Base-by-base conservation (phyloP, 2,888 invertebrate genomes). In the Parthenolecanium corni region DNA sequence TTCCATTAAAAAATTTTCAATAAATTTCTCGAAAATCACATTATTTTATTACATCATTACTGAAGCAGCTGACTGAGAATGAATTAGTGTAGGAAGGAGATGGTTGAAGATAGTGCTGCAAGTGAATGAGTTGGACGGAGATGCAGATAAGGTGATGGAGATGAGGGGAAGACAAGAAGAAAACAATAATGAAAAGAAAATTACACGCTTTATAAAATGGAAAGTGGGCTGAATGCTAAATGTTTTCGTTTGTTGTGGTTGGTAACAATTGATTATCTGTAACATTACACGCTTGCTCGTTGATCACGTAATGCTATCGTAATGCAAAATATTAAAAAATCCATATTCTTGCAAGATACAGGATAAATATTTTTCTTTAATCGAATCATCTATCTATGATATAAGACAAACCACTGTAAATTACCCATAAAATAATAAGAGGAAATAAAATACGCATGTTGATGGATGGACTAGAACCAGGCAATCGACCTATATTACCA, bases 241-340 rank as follows among this genome's bases (percentile, higher is more conserved):
- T 51, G 51, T 51, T 51, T 51, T 51, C 44, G 25, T 51, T 24
- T 24, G 51, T 23, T n/a, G 51, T 24, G 23, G 51, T 51, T 20
- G 51, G 51, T 51, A 51, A 51, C 51, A 51, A 51, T 51, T 51
- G 51, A 51, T 51, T 51, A 51, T 24, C 51, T 51, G 24, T 51
- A 51, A 51, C 51, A 51, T 51, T 49, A 21, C 23, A 49, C 25
- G 25, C 51, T 12, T 23, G 51, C 24, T n/a, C 51, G 25, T 12
- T n/a, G 51, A 51, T 51, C 51, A 51, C 51, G 51, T 51, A 51
- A 51, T 25, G 25, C 23, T 51, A 51, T 23, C 51, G 51, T 51
- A 51, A 51, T 51, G 23, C 24, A 51, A 24, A 51, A n/a, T 24
- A 51, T 51, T 51, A 51, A 51, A 20, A 47, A 9, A 31, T 31